A percentile compares a stretch with the other conserved stretches of the same genome.
These are phyloP conservation scores for Rhamphomyia laevipes DNA, from an alignment of 2,888 invertebrate species.

Conservation along the genomic window DNA sequence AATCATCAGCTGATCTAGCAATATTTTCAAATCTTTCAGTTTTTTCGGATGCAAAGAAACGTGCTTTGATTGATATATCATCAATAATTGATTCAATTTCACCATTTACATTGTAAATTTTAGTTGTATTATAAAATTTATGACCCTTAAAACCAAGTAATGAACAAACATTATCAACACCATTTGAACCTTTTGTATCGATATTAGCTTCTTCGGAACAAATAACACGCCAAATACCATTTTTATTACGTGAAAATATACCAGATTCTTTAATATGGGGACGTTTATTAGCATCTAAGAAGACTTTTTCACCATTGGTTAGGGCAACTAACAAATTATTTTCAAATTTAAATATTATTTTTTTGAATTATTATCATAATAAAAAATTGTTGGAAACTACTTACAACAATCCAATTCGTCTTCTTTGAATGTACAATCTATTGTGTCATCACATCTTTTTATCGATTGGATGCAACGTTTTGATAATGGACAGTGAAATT, in stretches of 20 bases:
- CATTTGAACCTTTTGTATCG: conserved; percentile 23
- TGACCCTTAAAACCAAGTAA: conserved; percentile 50
- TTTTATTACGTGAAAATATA: conserved; percentile 47
- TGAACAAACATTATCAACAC: conserved; percentile 48
- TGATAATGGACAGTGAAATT: conserved; percentile 53
- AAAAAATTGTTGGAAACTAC: conserved; percentile 20
- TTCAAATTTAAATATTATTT: not conserved
- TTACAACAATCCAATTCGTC: conserved; percentile 72
- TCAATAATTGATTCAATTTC: conserved; percentile 19
- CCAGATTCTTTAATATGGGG: conserved; percentile 50
- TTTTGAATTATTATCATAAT: not conserved
- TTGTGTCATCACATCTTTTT: conserved; percentile 50
- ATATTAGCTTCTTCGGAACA: conserved; percentile 42
- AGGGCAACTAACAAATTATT: conserved; percentile 45
- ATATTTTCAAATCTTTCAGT: not conserved
- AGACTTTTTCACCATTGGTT: conserved; percentile 49
- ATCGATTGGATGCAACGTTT: conserved; percentile 48
- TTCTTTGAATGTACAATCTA: conserved; percentile 56
- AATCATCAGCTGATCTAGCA: not conserved
- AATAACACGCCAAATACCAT: conserved; percentile 52
- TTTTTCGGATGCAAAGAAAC: not conserved
- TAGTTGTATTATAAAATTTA: conserved; percentile 25
- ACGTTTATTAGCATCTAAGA: conserved; percentile 47
- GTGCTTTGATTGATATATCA: not conserved
- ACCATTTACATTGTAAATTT: conserved; percentile 15